Percentiles rank a stretch among this genome's conserved stretches.
Conservation (phyloP, 2,888 invertebrate species). For the Marronus borbonicus region DNA sequence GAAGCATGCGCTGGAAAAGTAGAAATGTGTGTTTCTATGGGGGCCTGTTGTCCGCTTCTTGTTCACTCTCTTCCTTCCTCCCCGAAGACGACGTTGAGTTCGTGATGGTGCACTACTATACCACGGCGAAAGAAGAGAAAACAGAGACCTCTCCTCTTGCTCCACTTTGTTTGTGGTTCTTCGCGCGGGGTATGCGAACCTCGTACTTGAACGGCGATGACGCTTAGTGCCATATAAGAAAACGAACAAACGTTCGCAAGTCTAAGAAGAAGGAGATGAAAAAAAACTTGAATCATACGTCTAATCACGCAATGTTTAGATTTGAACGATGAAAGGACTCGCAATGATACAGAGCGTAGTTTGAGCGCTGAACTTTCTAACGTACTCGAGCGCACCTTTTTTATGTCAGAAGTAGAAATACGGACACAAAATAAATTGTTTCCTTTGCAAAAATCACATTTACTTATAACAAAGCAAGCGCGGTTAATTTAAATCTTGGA, state of each 20-base stretch:
- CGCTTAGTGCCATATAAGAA: conserved; percentile 7
- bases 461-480: too few relatives aligned
- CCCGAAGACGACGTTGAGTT: conserved; percentile 47
- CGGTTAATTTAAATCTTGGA: too few relatives aligned
- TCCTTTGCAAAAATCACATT: too few relatives aligned
- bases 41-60: conserved; percentile 34
- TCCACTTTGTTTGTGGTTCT: conserved; percentile 16
- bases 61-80: conserved; percentile 40
- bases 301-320: conserved; percentile 29
- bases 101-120: conserved; percentile 47
- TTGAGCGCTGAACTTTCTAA: neutral
- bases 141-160: conserved; percentile 40
- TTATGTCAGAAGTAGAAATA: neutral
- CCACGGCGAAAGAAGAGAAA: conserved; percentile 44
- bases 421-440: neutral
- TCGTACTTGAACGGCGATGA: conserved; percentile 15
- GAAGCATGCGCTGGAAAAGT: conserved; percentile 63
- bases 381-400: neutral
- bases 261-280: conserved; percentile 10
- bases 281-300: conserved; percentile 21
- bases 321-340: conserved; percentile 21
- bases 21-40: conserved; percentile 54
- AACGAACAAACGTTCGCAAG: neutral
- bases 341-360: neutral
- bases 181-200: conserved; percentile 18